Percentiles rank a stretch among this genome's conserved stretches.
Evolutionary conservation across 2,888 invertebrate genomes (phyloP).

Genomic region (Ophion costatus): DNA sequence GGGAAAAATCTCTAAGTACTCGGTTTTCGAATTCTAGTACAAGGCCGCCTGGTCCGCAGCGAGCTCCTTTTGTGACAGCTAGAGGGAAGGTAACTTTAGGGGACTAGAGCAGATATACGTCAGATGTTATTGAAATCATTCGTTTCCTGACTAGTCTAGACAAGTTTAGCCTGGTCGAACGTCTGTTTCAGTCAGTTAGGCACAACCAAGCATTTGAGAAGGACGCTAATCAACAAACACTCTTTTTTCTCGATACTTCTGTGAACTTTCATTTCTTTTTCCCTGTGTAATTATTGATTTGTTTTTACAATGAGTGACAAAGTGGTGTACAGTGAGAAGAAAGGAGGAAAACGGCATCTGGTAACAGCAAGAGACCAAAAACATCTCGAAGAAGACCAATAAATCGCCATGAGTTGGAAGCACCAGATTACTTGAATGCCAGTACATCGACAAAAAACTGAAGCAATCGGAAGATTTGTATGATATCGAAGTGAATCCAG

Average conservation of each 20-base stretch:
- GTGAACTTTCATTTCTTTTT: not conserved
- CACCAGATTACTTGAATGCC: conserved; percentile 33
- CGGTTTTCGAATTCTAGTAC: too few relatives aligned
- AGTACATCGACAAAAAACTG: conserved; percentile 63
- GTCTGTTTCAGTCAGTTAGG: conserved; percentile 39
- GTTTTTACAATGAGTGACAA: not conserved
- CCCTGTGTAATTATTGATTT: too few relatives aligned
- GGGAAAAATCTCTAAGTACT: too few relatives aligned
- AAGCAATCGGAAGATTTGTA: conserved; percentile 43
- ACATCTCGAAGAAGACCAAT: conserved; percentile 4
- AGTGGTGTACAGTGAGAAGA: not conserved
- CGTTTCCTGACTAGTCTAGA: not conserved
- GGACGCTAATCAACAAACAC: too few relatives aligned
- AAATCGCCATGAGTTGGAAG: conserved; percentile 23
- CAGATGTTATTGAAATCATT: conserved; percentile 27
- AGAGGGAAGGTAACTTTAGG: conserved; percentile 6
- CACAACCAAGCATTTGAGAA: conserved; percentile 31
- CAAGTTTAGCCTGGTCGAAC: conserved; percentile 29
- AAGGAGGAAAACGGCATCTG: not conserved
- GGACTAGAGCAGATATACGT: conserved; percentile 39
- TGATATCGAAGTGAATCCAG: conserved; percentile 29
- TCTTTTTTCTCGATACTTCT: too few relatives aligned
- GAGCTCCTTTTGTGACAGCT: too few relatives aligned
- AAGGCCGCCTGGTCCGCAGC: too few relatives aligned
- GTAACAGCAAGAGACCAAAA: not conserved